phyloP scores from a whole-genome alignment of 2,888 invertebrate genomes.

The Hemaris fuciformis region DNA sequence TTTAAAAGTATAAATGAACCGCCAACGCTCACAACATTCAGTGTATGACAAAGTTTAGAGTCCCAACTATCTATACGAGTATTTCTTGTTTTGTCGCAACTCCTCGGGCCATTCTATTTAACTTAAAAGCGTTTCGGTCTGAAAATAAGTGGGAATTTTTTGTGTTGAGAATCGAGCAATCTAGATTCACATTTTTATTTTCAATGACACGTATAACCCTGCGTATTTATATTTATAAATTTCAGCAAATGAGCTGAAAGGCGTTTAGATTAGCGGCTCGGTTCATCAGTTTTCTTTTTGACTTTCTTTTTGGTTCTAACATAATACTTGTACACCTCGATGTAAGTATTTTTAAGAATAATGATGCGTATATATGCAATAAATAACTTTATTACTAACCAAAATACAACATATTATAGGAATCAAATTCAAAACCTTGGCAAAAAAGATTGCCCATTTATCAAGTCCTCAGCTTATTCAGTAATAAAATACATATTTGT shows the following conservation, averaged over 20 bases:
- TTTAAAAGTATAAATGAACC: neutral
- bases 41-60: neutral
- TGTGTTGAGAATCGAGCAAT: constrained; percentile 19
- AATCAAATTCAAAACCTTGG: too few species aligned
- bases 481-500: too few species aligned
- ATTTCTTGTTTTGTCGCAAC: neutral
- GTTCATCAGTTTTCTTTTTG: neutral
- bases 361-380: too few species aligned
- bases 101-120: constrained; percentile 41
- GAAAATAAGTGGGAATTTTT: constrained; percentile 45
- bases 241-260: neutral
- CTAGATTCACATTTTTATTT: neutral
- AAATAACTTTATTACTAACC: too few species aligned
- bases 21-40: neutral
- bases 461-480: too few species aligned
- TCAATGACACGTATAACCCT: neutral
- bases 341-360: too few species aligned
- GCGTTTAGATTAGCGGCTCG: neutral
- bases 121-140: constrained; percentile 45
- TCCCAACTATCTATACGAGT: constrained; percentile 1
- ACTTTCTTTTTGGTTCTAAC: neutral
- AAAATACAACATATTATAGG: too few species aligned
- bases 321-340: too few species aligned
- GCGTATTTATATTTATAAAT: constrained; percentile 4
- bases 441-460: too few species aligned